Evolutionary conservation across 1,140 invertebrate genomes (phyloP), one percentile per base, ranked within the genome.

Genomic region (Zaprionus inermis): DNA sequence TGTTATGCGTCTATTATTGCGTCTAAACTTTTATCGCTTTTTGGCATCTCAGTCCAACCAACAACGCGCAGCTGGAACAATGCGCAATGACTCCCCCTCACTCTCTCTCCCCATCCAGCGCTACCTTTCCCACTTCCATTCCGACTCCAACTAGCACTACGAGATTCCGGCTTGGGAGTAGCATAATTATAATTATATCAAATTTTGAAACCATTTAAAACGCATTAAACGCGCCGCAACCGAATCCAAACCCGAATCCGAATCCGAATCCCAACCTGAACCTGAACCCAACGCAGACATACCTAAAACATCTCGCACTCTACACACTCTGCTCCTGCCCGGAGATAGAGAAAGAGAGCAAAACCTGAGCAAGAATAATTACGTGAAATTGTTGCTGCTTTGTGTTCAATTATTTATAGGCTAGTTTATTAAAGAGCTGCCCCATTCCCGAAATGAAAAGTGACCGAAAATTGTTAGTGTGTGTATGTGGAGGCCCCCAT

Each of bases 151-250:
- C n/a, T 11, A 18, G 41, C n/a, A 28, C 18, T 16, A 4, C n/a
- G 44, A 20, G 44, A 20, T 20, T 49, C 11, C n/a, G 18, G 7
- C 10, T 22, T 11, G 18, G 10, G 61, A 81, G 81, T 81, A 86
- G 82, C 83, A 59, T 90, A 84, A 89, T 89, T 84, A 63, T 63
- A 63, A 63, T 89, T 89, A 85, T 90, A 89, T 89, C 84, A 89
- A 89, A 89, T 89, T 89, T 89, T 89, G 75, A 72, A 84, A 89
- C 84, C 84, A 89, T 89, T 89, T 89, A 89, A 89, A 89, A 89
- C 84, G 85, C 84, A 89, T 89, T 89, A 89, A 89, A 89, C 78
- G 84, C 84, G 69, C 58, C 81, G 64, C 16, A 69, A 22, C 57
- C 77, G 68, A 18, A 30, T 24, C 9, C 24, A 28, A 5, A 28